These are phyloP conservation scores for Mola mola DNA, from an alignment of 2,113 vertebrate genomes.

Conservation along the genomic window DNA sequence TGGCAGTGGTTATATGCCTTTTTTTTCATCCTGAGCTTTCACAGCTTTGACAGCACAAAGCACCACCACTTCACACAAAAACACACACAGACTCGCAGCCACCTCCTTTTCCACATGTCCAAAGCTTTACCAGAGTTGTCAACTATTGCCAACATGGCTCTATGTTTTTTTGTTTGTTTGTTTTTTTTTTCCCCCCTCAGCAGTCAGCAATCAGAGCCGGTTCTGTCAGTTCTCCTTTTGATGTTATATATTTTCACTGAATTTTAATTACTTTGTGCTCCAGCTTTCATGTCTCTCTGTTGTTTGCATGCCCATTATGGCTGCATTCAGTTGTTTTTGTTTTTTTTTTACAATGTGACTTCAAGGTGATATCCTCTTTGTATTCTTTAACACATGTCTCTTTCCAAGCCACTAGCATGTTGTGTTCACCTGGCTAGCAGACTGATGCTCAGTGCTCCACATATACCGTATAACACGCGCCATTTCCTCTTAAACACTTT, in stretches of 20 bases:
- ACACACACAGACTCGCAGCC: conserved; percentile 18
- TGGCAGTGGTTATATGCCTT: conserved; percentile 52
- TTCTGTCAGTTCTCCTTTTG: conserved; percentile 74
- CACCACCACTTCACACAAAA: conserved; percentile 34
- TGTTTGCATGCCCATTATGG: conserved; percentile 47
- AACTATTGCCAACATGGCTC: conserved; percentile 70
- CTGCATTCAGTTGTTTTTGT: conserved; percentile 49
- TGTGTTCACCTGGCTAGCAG: conserved; percentile 47
- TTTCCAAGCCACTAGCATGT: conserved; percentile 33
- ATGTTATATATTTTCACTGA: conserved; percentile 74
- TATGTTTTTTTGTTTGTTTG: no score
- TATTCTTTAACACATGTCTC: conserved; percentile 32
- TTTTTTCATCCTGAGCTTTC: conserved; percentile 49
- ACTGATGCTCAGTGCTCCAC: conserved; percentile 41
- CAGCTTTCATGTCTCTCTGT: conserved; percentile 67
- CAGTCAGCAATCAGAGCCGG: conserved; percentile 51
- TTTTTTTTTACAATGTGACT: conserved; percentile 58
- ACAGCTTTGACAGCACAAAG: conserved; percentile 67
- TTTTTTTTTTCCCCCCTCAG: conserved; percentile 20
- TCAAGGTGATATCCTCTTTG: conserved; percentile 47
- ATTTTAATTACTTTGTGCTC: conserved; percentile 74
- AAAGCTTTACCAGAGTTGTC: conserved; percentile 65
- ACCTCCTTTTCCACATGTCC: conserved; percentile 44
- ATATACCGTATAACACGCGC: conserved; percentile 22
- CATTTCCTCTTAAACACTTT: conserved; percentile 35